phyloP scores from a whole-genome alignment of 1,140 invertebrate species.

The Chironomus striatipennis region DNA sequence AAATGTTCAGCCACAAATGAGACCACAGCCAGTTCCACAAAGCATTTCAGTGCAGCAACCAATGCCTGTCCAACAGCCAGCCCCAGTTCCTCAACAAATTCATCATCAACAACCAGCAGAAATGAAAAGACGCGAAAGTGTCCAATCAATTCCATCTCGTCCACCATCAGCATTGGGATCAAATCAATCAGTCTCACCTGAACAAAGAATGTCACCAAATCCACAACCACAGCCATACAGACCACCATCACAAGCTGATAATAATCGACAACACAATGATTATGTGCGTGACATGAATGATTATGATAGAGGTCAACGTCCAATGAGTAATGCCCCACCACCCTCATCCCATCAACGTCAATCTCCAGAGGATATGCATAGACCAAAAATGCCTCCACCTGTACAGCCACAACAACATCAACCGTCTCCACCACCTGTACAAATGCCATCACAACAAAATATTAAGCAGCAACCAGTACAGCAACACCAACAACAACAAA shows the following conservation, averaged over 20 bases:
- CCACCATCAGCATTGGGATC: slow-evolving; percentile 13
- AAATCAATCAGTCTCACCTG: not conserved
- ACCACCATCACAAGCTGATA: not conserved
- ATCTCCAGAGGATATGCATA: not conserved
- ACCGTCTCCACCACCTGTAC: not conserved
- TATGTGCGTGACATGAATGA: slow-evolving; percentile 22
- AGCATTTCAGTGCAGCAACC: no score
- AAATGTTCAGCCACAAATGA: not conserved
- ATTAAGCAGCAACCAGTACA: not conserved
- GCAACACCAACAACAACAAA: slow-evolving; percentile 2
- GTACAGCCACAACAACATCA: not conserved
- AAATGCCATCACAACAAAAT: not conserved
- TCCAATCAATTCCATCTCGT: slow-evolving; percentile 23
- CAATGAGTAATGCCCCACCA: not conserved
- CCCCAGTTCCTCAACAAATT: not conserved
- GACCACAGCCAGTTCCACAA: not conserved
- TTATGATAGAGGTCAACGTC: not conserved
- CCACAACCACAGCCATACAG: not conserved
- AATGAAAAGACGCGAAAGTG: slow-evolving; percentile 19
- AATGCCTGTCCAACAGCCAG: no score
- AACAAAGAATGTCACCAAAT: not conserved
- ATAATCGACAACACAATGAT: slow-evolving; percentile 21
- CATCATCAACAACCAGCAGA: not conserved
- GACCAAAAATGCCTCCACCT: not conserved
- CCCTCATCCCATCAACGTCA: not conserved